Conservation (phyloP, 2,888 invertebrate species). For the Lissonota sp. region DNA sequence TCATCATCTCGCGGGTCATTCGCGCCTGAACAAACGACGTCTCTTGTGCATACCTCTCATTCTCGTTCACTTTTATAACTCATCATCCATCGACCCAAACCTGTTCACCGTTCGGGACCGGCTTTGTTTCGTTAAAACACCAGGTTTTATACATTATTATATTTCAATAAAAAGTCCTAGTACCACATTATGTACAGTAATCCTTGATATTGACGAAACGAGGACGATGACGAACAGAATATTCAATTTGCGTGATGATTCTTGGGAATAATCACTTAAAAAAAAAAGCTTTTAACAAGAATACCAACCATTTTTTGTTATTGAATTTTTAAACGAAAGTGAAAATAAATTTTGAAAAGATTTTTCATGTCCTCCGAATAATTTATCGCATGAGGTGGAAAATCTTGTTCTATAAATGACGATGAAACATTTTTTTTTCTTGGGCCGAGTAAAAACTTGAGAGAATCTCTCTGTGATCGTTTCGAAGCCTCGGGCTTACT, state of each 20-base stretch:
- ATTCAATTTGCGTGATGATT: not conserved
- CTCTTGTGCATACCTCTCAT: slow-evolving; percentile 1
- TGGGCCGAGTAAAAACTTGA: not conserved
- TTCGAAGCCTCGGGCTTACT: not conserved
- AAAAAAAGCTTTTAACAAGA: too few relatives aligned
- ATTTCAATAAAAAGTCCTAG: not conserved
- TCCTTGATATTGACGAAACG: slow-evolving; percentile 11
- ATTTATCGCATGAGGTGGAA: too few relatives aligned
- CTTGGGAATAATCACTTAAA: not conserved
- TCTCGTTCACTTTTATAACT: slow-evolving; percentile 1
- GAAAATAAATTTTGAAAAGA: too few relatives aligned
- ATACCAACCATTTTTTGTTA: not conserved
- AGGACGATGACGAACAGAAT: not conserved
- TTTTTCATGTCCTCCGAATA: too few relatives aligned
- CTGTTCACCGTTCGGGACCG: not conserved
- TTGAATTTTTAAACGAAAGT: too few relatives aligned
- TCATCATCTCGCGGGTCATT: slow-evolving; percentile 58
- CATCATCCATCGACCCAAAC: not conserved
- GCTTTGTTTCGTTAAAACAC: slow-evolving; percentile 2
- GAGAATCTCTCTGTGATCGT: not conserved
- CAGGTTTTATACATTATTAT: not conserved
- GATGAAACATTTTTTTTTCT: too few relatives aligned
- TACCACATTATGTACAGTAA: slow-evolving; percentile 4
- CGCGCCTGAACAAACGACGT: slow-evolving; percentile 34
- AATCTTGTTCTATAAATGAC: too few relatives aligned